Conservation (phyloP, 2,797 vertebrate genomes). For the Sebastiscus albofasciatus region DNA sequence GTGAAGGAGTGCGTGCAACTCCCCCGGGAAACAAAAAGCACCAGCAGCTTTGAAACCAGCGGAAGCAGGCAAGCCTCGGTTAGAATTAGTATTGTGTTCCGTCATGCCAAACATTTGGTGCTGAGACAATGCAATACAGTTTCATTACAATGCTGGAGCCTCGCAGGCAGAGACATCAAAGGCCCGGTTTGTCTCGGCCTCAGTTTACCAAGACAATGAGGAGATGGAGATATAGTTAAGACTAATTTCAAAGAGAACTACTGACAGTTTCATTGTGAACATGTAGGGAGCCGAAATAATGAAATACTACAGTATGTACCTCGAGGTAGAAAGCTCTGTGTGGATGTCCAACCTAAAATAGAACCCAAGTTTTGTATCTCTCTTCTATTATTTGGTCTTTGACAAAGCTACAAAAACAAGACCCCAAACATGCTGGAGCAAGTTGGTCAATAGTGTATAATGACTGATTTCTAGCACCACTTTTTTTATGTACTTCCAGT, state of each 20-base stretch:
- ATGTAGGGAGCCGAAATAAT: constrained; percentile 28
- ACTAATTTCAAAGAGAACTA: constrained; percentile 57
- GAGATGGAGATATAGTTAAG: constrained; percentile 32
- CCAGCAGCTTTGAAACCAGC: constrained; percentile 44
- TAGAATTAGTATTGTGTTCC: constrained; percentile 58
- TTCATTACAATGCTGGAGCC: constrained; percentile 58
- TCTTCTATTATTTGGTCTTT: neutral
- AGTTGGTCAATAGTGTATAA: neutral
- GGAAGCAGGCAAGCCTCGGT: constrained; percentile 42
- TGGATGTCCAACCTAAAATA: constrained; percentile 6
- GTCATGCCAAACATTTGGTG: constrained; percentile 51
- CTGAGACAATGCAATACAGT: constrained; percentile 58
- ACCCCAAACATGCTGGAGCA: neutral
- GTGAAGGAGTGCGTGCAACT: constrained; percentile 38
- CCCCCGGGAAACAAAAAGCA: constrained; percentile 48
- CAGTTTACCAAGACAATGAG: constrained; percentile 40
- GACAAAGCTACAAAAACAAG: neutral
- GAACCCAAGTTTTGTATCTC: neutral
- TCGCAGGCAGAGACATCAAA: constrained; percentile 71
- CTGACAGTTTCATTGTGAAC: constrained; percentile 35
- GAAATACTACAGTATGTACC: constrained; percentile 12
- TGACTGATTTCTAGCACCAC: neutral
- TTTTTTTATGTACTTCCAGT: neutral
- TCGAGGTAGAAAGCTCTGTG: constrained; percentile 5
- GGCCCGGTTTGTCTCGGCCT: constrained; percentile 35